These are phyloP conservation scores for Hoplostethus atlanticus DNA, from an alignment of 2,797 vertebrate genomes.

Conservation along the genomic window DNA sequence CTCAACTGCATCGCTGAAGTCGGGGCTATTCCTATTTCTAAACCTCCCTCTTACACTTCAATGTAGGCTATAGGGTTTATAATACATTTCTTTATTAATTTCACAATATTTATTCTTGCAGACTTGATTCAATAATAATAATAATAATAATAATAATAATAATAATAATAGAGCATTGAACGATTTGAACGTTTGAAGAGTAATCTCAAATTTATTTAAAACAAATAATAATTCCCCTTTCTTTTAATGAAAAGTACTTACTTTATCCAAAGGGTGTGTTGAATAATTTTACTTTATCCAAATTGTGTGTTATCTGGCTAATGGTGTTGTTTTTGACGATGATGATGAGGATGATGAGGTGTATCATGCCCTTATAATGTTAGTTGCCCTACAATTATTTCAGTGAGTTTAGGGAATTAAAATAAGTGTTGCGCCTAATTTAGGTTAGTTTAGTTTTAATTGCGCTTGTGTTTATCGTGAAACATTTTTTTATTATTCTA, in stretches of 20 bases:
- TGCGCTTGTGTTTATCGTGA: too few species aligned
- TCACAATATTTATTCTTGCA: neutral
- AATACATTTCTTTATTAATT: neutral
- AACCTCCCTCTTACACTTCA: neutral
- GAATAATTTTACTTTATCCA: neutral
- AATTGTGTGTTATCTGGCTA: too few species aligned
- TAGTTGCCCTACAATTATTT: neutral
- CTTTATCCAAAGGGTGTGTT: slow-evolving; percentile 16
- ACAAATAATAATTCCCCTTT: neutral
- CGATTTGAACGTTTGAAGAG: neutral
- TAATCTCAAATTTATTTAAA: too few species aligned
- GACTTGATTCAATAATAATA: neutral
- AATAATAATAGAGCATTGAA: neutral
- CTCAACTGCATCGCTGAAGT: neutral
- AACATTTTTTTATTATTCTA: too few species aligned
- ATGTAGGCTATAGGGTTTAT: neutral
- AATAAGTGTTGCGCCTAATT: too few species aligned
- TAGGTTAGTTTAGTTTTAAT: too few species aligned
- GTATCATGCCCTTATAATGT: neutral
- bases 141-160: neutral
- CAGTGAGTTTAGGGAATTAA: neutral
- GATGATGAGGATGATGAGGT: neutral
- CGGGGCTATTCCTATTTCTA: neutral
- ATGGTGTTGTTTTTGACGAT: too few species aligned
- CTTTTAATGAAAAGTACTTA: neutral